These are phyloP conservation scores for Phaethon lepturus DNA, from an alignment of 2,113 vertebrate species.

Conservation along the genomic window DNA sequence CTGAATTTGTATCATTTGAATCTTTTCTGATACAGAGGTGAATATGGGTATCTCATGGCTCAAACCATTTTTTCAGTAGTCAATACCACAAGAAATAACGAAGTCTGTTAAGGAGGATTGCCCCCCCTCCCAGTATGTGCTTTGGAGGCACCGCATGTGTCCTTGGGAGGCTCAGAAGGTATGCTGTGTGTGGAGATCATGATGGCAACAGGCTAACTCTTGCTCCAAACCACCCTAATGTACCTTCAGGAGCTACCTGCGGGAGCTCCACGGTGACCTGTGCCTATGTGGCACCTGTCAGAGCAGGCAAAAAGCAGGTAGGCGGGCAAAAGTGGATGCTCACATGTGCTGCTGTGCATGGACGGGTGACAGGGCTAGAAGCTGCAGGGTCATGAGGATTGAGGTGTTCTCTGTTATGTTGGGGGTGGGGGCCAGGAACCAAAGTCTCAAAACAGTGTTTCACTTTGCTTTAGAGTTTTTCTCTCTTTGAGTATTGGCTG, in stretches of 20 bases:
- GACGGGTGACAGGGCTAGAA: neutral
- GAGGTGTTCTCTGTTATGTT: neutral
- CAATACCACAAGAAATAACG: neutral
- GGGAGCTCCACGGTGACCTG: neutral
- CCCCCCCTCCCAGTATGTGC: no score
- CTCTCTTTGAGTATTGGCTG: neutral
- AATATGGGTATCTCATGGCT: neutral
- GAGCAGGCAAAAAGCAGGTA: neutral
- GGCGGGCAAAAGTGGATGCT: neutral
- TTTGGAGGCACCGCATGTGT: neutral
- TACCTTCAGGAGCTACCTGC: neutral
- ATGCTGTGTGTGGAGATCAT: neutral
- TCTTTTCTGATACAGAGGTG: neutral
- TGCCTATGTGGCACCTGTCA: neutral
- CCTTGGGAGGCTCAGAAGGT: neutral
- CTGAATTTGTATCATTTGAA: accelerated
- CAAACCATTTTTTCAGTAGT: neutral
- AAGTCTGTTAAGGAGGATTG: neutral
- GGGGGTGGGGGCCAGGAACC: neutral
- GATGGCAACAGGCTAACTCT: neutral
- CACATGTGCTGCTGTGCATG: accelerated
- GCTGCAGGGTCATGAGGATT: no score
- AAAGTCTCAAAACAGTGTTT: neutral
- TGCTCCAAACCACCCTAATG: neutral
- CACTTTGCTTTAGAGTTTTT: neutral